Base-by-base conservation (phyloP, 1,140 invertebrate species). In the Acromyrmex heyeri region DNA sequence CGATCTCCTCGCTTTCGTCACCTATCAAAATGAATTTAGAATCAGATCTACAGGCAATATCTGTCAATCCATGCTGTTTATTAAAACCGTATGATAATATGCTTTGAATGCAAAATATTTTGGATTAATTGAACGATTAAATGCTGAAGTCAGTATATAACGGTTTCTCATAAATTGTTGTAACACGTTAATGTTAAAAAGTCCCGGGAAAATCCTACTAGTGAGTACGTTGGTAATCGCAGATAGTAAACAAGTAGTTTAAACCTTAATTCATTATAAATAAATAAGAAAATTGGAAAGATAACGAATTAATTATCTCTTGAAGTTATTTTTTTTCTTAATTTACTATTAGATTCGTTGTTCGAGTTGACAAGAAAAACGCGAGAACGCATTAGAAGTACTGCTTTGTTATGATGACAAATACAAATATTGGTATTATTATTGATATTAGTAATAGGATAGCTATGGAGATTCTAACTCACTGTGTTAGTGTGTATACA, bases 1-100 rank as follows among this genome's bases (percentile, higher is more conserved):
- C 91, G 12, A 91, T 87, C 6, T 93, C 91, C 34, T 93, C 91
- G 10, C 76, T 86, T 27, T 94, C 93, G 27, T 94, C 93, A 67
- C 91, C 93, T 93, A 50, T 86, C 67, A 10, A 83, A 65, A 61
- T 1, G 6, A 75, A 73, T 61, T 55, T 59, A 44, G 57, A 18
- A 27, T 64, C 4, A 44, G 7, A 30, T 48, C 14, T 27, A 30
- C 21, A 70, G 18, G 44, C 14, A 78, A 38, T 67, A 30, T 12
- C 16, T 27, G 27, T 30, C 18, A 6, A 69, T 24, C 3, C 10
- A n/a, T 27, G 27, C 48, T 38, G 24, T 55, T 34, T 38, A 2
- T 24, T 75, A n/a, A 64, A 78, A 30, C 2, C 12, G 4, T 21
- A 27, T 77, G 64, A 44, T 38, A 77, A 77, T 14, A 48, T 5